These are phyloP conservation scores for Mystacornis crossleyi DNA, from an alignment of 2,113 vertebrate genomes.

Conservation along the genomic window DNA sequence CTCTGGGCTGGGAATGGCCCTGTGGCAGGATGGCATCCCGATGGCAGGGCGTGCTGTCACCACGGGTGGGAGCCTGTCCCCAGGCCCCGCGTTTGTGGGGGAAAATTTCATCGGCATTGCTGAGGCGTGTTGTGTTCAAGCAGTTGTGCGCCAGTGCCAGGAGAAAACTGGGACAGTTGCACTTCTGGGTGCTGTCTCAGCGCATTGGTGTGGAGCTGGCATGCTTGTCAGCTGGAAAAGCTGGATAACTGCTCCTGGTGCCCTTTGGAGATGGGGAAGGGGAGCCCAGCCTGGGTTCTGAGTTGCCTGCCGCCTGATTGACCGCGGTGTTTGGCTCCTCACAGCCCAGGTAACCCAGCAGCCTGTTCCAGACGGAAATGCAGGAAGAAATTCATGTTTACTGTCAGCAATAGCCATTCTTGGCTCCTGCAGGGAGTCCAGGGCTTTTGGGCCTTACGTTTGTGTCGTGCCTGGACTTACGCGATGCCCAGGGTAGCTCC, in stretches of 20 bases:
- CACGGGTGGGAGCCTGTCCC: background rate
- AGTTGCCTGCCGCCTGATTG: background rate
- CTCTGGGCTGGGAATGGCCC: background rate
- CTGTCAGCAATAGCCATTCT: background rate
- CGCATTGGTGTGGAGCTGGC: background rate
- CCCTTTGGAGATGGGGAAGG: background rate
- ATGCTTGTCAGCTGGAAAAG: background rate
- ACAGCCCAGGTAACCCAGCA: background rate
- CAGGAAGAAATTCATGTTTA: background rate
- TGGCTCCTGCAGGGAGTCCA: background rate
- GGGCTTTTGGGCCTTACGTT: background rate
- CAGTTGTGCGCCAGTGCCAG: background rate
- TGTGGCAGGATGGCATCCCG: background rate
- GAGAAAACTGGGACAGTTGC: constrained; percentile 42
- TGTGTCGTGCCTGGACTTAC: background rate
- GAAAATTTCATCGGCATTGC: fast-evolving
- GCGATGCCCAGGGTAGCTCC: background rate
- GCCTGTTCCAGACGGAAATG: background rate
- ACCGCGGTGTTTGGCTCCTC: background rate
- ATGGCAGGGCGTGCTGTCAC: background rate
- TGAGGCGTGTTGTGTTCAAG: background rate
- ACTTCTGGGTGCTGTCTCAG: constrained; percentile 55
- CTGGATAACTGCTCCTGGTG: background rate
- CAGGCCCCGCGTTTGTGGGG: fast-evolving
- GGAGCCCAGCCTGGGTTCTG: background rate